These are phyloP conservation scores for Diarsia dahlii DNA, from an alignment of 2,888 invertebrate species.

Conservation along the genomic window DNA sequence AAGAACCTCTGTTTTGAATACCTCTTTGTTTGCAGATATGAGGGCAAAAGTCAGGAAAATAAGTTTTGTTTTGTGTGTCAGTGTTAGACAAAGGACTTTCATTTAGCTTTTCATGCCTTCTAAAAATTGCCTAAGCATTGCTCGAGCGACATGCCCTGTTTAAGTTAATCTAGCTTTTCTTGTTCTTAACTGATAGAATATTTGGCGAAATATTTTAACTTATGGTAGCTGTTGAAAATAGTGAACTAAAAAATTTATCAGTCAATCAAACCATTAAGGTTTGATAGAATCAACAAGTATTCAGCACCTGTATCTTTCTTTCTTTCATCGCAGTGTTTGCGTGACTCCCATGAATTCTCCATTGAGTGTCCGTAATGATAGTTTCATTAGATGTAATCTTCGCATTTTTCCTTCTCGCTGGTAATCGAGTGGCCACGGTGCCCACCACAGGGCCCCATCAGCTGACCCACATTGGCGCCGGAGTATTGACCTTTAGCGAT, in stretches of 20 bases:
- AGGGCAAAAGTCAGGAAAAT: neutral
- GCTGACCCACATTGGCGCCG: slow-evolving; percentile 79
- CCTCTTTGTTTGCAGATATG: slow-evolving; percentile 3
- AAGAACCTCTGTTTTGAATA: slow-evolving; percentile 31
- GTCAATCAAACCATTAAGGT: neutral
- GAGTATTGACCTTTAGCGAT: slow-evolving; percentile 81
- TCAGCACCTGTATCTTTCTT: neutral
- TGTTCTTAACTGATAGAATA: neutral
- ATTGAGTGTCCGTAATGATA: slow-evolving; percentile 38
- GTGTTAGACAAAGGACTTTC: neutral
- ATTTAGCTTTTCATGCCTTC: neutral
- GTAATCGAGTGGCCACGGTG: slow-evolving; percentile 58
- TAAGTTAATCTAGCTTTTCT: neutral
- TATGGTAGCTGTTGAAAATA: neutral
- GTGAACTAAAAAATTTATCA: neutral
- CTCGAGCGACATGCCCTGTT: neutral
- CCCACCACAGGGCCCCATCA: slow-evolving; percentile 71
- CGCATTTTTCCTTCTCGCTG: slow-evolving; percentile 60
- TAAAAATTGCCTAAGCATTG: neutral
- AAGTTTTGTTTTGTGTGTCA: neutral
- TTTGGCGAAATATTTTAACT: neutral
- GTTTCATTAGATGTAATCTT: slow-evolving; percentile 39
- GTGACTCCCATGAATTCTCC: slow-evolving; percentile 9
- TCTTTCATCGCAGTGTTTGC: neutral
- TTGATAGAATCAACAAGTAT: neutral